Percentiles rank a stretch among this genome's conserved stretches.
Conservation (phyloP, 2,888 invertebrate genomes). For the Tenthredo distinguenda region DNA sequence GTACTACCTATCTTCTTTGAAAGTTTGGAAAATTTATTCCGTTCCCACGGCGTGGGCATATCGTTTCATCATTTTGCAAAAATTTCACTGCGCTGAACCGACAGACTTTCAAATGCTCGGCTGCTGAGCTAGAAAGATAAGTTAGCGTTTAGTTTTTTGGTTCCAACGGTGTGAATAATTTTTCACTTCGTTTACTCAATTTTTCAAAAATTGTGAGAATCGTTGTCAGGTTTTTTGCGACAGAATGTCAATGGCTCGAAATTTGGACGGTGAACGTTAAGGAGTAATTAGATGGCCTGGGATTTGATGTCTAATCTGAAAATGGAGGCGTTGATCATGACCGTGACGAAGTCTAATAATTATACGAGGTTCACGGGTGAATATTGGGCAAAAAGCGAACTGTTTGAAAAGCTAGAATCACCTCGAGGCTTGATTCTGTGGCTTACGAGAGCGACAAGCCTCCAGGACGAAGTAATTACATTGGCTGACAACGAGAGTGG, state of each 20-base stretch:
- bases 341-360: not conserved
- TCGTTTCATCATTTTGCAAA: not conserved
- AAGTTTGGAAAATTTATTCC: conserved; percentile 23
- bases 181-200: not conserved
- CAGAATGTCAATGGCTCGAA: not conserved
- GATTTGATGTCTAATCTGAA: not conserved
- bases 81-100: not conserved
- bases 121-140: not conserved
- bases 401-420: conserved; percentile 27
- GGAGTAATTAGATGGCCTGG: not conserved
- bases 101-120: not conserved
- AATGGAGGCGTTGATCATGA: not conserved
- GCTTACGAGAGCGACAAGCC: conserved; percentile 44
- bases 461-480: conserved; percentile 42
- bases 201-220: not conserved
- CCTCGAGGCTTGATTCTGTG: conserved; percentile 22
- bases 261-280: not conserved
- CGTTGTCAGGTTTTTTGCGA: not conserved
- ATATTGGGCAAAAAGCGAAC: not conserved
- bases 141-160: not conserved
- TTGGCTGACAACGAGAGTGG: conserved; percentile 29
- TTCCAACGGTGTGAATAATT: not conserved
- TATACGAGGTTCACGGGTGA: not conserved
- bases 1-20: not conserved
- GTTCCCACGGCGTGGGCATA: not conserved